Evolutionary conservation across 2,888 invertebrate genomes (phyloP).

Genomic region (Melieria crassipennis): DNA sequence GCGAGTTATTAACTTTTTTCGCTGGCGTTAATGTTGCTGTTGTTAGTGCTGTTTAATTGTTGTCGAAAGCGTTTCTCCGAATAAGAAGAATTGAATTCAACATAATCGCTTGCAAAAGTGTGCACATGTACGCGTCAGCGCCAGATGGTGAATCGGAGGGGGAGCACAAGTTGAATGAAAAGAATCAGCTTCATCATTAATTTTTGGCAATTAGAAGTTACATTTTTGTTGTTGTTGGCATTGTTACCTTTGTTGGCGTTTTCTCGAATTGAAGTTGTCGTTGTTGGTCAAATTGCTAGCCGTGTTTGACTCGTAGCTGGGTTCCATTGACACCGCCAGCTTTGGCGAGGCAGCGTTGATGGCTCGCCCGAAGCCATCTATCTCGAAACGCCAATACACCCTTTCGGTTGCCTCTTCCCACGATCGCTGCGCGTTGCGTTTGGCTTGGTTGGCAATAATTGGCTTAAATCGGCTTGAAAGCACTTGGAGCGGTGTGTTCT

Average conservation of each 20-base stretch:
- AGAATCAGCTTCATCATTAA: conserved; percentile 5
- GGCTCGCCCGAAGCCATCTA: too few species aligned
- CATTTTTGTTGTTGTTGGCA: not conserved
- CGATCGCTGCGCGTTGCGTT: not conserved
- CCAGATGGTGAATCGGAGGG: too few species aligned
- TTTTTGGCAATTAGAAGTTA: conserved; percentile 14
- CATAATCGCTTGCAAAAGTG: not conserved
- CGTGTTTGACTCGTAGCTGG: too few species aligned
- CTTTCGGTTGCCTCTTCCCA: not conserved
- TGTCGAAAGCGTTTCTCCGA: conserved; percentile 3
- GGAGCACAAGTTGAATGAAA: not conserved
- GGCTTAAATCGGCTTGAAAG: conserved; percentile 22
- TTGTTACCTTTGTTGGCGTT: not conserved
- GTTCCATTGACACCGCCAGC: conserved; percentile 7
- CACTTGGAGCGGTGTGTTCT: not conserved
- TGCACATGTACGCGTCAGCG: too few species aligned
- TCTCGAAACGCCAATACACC: too few species aligned
- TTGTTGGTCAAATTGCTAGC: too few species aligned
- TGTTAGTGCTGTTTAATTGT: conserved; percentile 1
- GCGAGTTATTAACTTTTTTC: too few species aligned
- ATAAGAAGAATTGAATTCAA: not conserved
- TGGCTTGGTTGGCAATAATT: conserved; percentile 16
- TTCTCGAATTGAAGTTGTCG: too few species aligned
- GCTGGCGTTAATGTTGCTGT: not conserved
- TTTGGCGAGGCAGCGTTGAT: not conserved